A percentile compares a stretch with the other conserved stretches of the same genome.
These are phyloP conservation scores for Montipora sp. DNA, from an alignment of 64 coral and sea anemone genomes.

Conservation along the genomic window DNA sequence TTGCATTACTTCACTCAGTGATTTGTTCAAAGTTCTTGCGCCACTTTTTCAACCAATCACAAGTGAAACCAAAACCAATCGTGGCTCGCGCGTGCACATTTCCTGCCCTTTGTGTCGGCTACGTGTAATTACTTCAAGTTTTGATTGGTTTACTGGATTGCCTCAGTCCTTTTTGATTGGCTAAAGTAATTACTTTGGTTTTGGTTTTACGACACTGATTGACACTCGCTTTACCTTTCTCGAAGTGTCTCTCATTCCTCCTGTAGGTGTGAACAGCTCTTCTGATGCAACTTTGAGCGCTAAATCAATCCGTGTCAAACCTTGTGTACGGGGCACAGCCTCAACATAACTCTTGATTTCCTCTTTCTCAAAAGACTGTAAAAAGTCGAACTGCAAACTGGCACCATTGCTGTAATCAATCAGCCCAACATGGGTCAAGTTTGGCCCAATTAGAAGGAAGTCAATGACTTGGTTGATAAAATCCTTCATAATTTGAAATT, in stretches of 20 bases:
- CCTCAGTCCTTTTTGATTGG: no score
- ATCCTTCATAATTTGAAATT: constrained; percentile 35
- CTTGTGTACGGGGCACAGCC: background rate
- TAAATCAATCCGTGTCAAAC: constrained; percentile 86
- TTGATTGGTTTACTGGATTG: no score
- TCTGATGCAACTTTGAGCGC: constrained; percentile 61
- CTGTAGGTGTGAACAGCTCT: constrained; percentile 50
- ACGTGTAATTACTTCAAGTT: no score
- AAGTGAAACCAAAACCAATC: no score
- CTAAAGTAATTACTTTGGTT: background rate
- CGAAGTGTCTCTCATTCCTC: constrained; percentile 68
- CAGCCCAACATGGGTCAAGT: constrained; percentile 71
- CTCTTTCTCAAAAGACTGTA: constrained; percentile 57
- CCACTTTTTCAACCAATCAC: no score
- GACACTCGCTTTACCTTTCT: constrained; percentile 67
- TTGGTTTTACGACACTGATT: background rate
- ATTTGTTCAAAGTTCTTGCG: no score
- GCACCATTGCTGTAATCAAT: constrained; percentile 73
- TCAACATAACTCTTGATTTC: constrained; percentile 58
- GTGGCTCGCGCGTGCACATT: no score
- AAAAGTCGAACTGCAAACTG: constrained; percentile 54
- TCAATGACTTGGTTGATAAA: constrained; percentile 81
- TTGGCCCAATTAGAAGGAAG: constrained; percentile 65
- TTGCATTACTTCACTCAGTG: no score
- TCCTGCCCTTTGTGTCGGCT: no score